Conservation (phyloP, 1,140 invertebrate species). For the Lethrus apterus region DNA sequence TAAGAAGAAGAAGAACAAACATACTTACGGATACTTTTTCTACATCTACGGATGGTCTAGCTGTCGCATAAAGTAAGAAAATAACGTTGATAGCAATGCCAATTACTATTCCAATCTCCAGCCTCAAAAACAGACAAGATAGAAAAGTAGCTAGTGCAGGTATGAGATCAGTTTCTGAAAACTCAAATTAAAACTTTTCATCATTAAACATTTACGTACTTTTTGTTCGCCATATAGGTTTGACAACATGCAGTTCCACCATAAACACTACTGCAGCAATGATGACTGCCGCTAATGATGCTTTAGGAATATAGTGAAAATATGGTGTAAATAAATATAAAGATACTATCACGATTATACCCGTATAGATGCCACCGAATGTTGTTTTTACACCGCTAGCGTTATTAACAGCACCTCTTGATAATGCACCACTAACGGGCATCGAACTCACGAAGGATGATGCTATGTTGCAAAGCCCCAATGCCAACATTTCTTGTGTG, state of each 20-base stretch:
- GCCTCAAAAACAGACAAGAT: constrained; percentile 55
- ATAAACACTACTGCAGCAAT: constrained; percentile 84
- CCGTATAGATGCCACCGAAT: constrained; percentile 72
- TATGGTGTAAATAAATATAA: constrained; percentile 75
- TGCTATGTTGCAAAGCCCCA: constrained; percentile 73
- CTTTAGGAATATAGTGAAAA: constrained; percentile 75
- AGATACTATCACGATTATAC: constrained; percentile 64
- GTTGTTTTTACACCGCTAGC: constrained; percentile 77
- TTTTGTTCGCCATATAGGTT: constrained; percentile 73
- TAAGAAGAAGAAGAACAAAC: too few species aligned
- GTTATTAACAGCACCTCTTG: constrained; percentile 79
- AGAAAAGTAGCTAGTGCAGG: constrained; percentile 61
- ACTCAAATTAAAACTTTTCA: constrained; percentile 14
- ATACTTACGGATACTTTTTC: constrained; percentile 47
- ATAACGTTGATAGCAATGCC: constrained; percentile 64
- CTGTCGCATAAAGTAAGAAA: constrained; percentile 64
- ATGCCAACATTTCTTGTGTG: constrained; percentile 72
- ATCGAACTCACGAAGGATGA: constrained; percentile 80
- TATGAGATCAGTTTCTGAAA: constrained; percentile 63
- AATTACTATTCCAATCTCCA: constrained; percentile 69
- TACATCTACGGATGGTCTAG: constrained; percentile 59
- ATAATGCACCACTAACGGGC: constrained; percentile 78
- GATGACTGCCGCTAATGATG: constrained; percentile 71
- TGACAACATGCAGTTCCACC: constrained; percentile 73
- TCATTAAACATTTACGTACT: constrained; percentile 44